phyloP scores from a whole-genome alignment of 2,888 invertebrate species.

The Abscondita cerata region DNA sequence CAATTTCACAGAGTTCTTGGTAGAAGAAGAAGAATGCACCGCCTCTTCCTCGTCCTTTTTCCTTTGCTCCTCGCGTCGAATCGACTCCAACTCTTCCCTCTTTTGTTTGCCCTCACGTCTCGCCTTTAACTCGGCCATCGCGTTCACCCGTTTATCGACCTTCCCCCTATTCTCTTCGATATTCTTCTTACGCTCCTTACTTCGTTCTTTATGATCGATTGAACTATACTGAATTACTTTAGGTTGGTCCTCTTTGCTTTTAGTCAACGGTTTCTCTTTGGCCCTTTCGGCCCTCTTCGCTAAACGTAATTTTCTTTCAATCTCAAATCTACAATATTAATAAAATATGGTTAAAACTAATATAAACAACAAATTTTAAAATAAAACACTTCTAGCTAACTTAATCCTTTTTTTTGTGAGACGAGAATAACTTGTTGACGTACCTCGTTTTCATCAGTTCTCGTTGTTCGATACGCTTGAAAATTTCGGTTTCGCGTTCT shows the following conservation, averaged over 20 bases:
- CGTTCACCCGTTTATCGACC: conserved; percentile 85
- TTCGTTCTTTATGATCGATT: conserved; percentile 77
- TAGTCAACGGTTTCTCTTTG: conserved; percentile 66
- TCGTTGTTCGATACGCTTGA: conserved; percentile 93
- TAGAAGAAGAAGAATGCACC: conserved; percentile 51
- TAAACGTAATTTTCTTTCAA: conserved; percentile 88
- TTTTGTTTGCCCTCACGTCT: conserved; percentile 86
- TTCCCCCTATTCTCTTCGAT: conserved; percentile 85
- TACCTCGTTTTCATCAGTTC: conserved; percentile 89
- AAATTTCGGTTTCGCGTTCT: conserved; percentile 96
- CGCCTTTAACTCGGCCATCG: conserved; percentile 91
- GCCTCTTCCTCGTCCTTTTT: conserved; percentile 66
- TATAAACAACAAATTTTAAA: background rate
- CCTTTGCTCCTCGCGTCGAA: conserved; percentile 65
- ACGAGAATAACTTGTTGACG: too few relatives aligned
- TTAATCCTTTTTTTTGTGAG: too few relatives aligned
- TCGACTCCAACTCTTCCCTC: conserved; percentile 67
- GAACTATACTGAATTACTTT: conserved; percentile 52
- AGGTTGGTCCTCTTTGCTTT: conserved; percentile 68
- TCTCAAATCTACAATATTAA: conserved; percentile 76
- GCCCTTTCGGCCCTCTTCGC: conserved; percentile 79
- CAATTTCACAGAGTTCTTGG: conserved; percentile 77
- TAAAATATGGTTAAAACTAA: conserved; percentile 32
- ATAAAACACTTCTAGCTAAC: background rate
- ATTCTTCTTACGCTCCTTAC: conserved; percentile 87